Base-by-base conservation (phyloP, 2,797 vertebrate genomes). In the Liasis olivaceus region DNA sequence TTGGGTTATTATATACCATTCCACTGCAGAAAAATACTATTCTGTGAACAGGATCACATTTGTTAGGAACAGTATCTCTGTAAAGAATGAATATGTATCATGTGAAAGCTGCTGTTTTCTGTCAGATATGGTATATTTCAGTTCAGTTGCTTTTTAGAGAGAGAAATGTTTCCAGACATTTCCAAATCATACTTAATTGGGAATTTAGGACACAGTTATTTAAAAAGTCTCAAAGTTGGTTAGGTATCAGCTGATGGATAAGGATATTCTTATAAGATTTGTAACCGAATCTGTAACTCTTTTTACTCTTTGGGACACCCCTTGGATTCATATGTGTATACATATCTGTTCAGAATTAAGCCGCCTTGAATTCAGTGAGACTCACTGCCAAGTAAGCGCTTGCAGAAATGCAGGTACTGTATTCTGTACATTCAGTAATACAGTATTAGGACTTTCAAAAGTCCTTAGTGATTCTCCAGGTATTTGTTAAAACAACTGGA, bases 401-500 rank as follows among this genome's bases (percentile, higher is more conserved):
- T 31, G 28, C 28, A 63, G 72, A 47, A 62, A 56, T 66, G 13
- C 51, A 56, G 15, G 6, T 87, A 24, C 26, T 69, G 64, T 69
- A 62, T 59, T 87, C 13, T 15, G 28, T 51, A 56, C 47, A 42
- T 69, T 86, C 26, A 11, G 77, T 72, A 90, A 88, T 88, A 36
- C 31, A 36, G 31, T 36, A 84, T 84, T 88, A 88, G 60, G 2
- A 84, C 54, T 91, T 90, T 84, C n/a, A 58, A 93, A 87, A 63
- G 59, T 1, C 89, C 66, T 47, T 93, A 12, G 9, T 58, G 89
- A 58, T 64, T 81, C 7, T 22, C 31, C 31, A n/a, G 47, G 66
- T 64, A 56, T 60, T 59, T 84, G 66, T 88, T 93, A 81, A 92
- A 90, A 36, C 22, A 66, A 84, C 89, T 88, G 89, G 60, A 31